Conservation (phyloP, 2,888 invertebrate genomes). For the Yponomeuta cagnagella region DNA sequence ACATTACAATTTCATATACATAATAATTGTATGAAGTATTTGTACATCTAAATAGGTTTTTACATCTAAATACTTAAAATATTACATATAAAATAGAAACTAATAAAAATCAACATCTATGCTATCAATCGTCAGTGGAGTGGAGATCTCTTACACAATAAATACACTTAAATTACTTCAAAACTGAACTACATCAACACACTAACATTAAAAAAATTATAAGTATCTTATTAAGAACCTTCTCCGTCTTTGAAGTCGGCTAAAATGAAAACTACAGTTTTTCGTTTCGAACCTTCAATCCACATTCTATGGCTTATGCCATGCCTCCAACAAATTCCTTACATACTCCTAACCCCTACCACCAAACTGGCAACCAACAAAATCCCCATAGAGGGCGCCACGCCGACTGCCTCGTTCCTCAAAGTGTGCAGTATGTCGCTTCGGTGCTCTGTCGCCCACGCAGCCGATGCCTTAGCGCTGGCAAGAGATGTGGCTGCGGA, state of each 20-base stretch:
- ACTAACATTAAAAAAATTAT: no score
- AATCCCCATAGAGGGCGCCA: constrained; percentile 32
- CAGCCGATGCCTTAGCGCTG: constrained; percentile 28
- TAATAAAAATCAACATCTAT: background rate
- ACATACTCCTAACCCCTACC: background rate
- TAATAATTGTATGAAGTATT: no score
- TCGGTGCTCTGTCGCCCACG: constrained; percentile 49
- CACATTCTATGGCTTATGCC: no score
- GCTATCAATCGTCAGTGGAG: background rate
- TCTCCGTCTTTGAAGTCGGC: no score
- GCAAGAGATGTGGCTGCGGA: constrained; percentile 32
- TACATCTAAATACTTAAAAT: background rate
- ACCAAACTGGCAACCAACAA: constrained; percentile 14
- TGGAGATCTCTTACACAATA: background rate
- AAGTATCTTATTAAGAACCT: no score
- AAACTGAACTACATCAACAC: background rate
- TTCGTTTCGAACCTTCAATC: no score
- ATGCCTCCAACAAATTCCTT: background rate
- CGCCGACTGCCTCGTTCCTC: constrained; percentile 28
- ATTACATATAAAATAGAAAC: background rate
- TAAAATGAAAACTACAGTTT: no score
- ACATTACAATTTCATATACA: no score
- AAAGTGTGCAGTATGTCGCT: constrained; percentile 39
- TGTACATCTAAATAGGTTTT: no score
- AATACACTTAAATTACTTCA: background rate